Base-by-base conservation (phyloP, 2,797 vertebrate genomes). In the Hydrophis major region DNA sequence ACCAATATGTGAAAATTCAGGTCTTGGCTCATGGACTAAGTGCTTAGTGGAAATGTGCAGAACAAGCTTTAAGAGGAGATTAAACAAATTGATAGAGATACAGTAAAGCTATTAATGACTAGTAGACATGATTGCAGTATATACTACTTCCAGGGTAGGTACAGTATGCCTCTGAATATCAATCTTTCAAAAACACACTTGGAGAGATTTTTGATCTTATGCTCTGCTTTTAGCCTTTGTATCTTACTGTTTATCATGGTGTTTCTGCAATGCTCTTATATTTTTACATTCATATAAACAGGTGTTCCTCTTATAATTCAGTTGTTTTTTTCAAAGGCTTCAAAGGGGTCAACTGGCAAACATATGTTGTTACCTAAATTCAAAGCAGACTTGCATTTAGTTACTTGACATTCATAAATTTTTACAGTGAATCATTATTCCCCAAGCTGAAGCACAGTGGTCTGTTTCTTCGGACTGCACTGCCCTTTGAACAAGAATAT, bases 341-440 rank as follows among this genome's bases (percentile, higher is more conserved):
- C 50, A 57, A 22, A 83, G 66, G 50, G 42, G 53, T 89, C 93
- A 93, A 89, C 57, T 93, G 93, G 86, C 63, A 86, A 92, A 89
- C 55, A 66, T 66, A 78, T 22, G 32, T 53, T 86, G 47, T 32
- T 92, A 42, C n/a, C 78, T 87, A 92, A 55, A 69, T 61, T 89
- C 60, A 89, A 89, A 78, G 27, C 88, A 87, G 74, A 92, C n/a
- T 90, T 59, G 61, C 87, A 93, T 83, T 92, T 69, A 47, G 78
- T 74, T 74, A 90, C 61, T 93, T 92, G 88, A 87, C 88, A 93
- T 90, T n/a, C 60, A 90, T 32, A 53, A 69, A 50, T 60, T 91
- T 93, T 88, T 61, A 61, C 25, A 56, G 14, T 56, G 66, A 91
- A 91, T 74, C 47, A 55, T 89, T 86, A 90, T 83, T 69, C 59